These are phyloP conservation scores for Falco naumanni DNA, from an alignment of 2,797 vertebrate genomes.

Conservation along the genomic window DNA sequence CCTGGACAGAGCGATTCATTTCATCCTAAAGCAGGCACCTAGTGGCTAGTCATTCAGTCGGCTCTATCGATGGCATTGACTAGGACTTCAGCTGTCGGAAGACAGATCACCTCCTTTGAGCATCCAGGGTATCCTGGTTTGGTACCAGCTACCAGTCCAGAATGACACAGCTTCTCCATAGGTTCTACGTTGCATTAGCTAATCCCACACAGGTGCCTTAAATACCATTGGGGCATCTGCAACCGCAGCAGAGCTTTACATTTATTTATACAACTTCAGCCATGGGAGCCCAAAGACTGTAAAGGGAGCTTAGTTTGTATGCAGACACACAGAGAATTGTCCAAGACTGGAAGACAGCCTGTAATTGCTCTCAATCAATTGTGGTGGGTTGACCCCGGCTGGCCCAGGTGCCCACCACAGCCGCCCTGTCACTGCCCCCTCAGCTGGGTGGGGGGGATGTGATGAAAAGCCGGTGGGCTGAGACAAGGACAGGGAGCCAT, in stretches of 20 bases:
- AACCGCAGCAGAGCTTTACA: fast-evolving
- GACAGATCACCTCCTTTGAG: background rate
- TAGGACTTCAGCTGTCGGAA: background rate
- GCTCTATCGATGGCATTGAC: background rate
- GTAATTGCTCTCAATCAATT: background rate
- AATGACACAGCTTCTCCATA: background rate
- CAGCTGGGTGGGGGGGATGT: background rate
- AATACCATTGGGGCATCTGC: fast-evolving
- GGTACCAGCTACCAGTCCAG: background rate
- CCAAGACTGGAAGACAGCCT: background rate
- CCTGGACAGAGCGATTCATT: fast-evolving
- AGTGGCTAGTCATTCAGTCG: background rate
- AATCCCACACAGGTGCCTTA: background rate
- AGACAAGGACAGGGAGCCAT: too few species aligned
- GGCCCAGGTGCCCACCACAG: background rate
- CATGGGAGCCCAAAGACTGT: background rate
- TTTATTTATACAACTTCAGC: background rate
- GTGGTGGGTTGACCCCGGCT: background rate
- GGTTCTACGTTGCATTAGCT: background rate
- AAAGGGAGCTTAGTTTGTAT: background rate
- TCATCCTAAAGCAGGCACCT: background rate
- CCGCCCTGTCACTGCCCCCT: background rate
- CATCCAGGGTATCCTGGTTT: background rate
- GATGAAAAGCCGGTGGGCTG: background rate
- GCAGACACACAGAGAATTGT: background rate